Conservation (phyloP, 2,888 invertebrate genomes). For the Caenorhabditis macrosperma region DNA sequence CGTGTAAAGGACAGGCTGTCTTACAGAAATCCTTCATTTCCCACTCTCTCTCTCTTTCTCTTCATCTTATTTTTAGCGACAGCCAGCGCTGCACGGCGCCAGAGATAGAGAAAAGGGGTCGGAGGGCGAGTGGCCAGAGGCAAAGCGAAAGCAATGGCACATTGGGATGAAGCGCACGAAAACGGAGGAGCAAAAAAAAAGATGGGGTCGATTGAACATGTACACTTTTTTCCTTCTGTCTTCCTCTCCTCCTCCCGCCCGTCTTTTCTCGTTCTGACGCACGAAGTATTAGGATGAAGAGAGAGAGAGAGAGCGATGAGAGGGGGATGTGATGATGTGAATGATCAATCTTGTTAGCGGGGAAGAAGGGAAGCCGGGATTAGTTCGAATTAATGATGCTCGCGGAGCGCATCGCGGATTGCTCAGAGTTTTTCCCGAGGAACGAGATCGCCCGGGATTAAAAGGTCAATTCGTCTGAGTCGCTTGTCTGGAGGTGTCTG, state of each 20-base stretch:
- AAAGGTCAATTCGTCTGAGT: no score
- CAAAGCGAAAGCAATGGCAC: slow-evolving; percentile 33
- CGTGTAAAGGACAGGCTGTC: slow-evolving; percentile 30
- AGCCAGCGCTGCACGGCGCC: not conserved
- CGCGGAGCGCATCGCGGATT: not conserved
- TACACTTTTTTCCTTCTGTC: slow-evolving; percentile 43
- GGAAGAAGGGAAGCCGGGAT: slow-evolving; percentile 12
- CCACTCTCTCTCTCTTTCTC: no score
- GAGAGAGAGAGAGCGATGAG: not conserved
- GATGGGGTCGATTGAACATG: slow-evolving; percentile 53
- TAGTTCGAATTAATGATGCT: slow-evolving; percentile 15
- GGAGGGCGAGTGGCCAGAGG: slow-evolving; percentile 4
- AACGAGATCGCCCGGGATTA: not conserved
- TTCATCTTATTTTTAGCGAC: not conserved
- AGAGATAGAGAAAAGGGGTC: slow-evolving; percentile 13
- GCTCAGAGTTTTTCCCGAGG: not conserved
- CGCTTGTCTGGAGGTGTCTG: not conserved
- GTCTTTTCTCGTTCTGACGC: slow-evolving; percentile 24
- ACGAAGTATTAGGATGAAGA: slow-evolving; percentile 14
- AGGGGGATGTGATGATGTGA: slow-evolving; percentile 29
- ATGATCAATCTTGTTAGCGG: slow-evolving; percentile 53
- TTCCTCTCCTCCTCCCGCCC: slow-evolving; percentile 13
- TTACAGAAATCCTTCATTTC: slow-evolving; percentile 38
- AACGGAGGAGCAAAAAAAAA: slow-evolving; percentile 26
- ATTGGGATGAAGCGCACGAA: slow-evolving; percentile 38